phyloP scores from a whole-genome alignment of 2,888 invertebrate genomes.

The Apamea crenata region DNA sequence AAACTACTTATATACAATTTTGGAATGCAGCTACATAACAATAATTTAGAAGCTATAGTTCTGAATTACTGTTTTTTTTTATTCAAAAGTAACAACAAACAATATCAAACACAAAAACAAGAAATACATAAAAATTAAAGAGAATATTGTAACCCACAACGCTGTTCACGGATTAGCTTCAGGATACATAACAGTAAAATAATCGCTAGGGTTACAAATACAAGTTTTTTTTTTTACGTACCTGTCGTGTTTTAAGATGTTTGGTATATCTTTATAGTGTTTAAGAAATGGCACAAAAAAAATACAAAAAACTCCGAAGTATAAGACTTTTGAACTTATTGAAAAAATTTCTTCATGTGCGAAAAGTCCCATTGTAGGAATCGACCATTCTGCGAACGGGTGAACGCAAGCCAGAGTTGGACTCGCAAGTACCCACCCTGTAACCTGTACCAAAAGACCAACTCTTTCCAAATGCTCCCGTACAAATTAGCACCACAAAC shows the following conservation, averaged over 20 bases:
- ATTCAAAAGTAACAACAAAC: too few relatives aligned
- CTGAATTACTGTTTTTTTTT: not conserved
- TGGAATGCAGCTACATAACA: not conserved
- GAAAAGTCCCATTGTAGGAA: not conserved
- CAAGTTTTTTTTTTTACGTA: not conserved
- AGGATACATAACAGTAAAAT: not conserved
- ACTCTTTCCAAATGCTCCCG: not conserved
- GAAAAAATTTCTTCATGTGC: not conserved
- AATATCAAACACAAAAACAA: not conserved
- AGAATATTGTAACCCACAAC: not conserved
- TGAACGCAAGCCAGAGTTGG: not conserved
- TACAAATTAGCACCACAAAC: conserved; percentile 9
- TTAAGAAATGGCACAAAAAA: not conserved
- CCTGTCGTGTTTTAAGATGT: not conserved
- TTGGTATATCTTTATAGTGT: not conserved
- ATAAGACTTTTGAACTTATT: not conserved
- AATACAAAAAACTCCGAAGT: not conserved
- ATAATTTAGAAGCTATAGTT: not conserved
- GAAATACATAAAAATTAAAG: not conserved
- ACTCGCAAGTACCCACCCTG: not conserved
- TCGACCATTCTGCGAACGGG: not conserved
- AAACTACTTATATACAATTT: too few relatives aligned
- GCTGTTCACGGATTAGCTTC: not conserved
- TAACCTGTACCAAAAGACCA: not conserved
- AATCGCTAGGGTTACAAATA: not conserved